Evolutionary conservation across 2,888 invertebrate genomes (phyloP).

Genomic region (Latheticus oryzae): DNA sequence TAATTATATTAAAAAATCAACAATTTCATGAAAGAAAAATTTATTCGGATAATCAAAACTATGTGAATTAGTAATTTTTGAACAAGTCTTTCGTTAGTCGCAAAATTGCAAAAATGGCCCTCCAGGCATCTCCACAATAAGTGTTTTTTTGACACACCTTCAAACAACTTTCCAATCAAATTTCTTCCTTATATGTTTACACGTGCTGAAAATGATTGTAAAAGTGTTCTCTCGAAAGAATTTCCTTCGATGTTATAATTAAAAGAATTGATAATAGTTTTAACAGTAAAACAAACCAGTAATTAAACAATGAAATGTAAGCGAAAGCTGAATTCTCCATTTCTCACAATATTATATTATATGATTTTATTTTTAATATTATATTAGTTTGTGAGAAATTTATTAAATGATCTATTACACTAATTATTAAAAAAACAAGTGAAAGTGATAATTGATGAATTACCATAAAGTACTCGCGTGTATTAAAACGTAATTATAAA

Average conservation of each 20-base stretch:
- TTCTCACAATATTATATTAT: slow-evolving; percentile 28
- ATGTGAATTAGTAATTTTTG: too few species aligned
- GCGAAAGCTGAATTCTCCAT: slow-evolving; percentile 31
- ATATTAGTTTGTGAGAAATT: too few species aligned
- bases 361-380: slow-evolving; percentile 12
- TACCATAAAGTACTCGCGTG: slow-evolving; percentile 2
- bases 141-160: not conserved
- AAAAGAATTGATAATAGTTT: slow-evolving; percentile 25
- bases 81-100: too few species aligned
- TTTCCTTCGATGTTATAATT: slow-evolving; percentile 18
- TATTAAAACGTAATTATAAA: too few species aligned
- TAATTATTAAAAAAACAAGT: slow-evolving; percentile 15
- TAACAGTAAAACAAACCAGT: slow-evolving; percentile 14
- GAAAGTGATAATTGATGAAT: slow-evolving; percentile 19
- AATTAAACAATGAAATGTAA: slow-evolving; percentile 40
- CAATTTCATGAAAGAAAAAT: too few species aligned
- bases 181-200: slow-evolving; percentile 8
- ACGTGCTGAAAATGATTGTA: slow-evolving; percentile 11
- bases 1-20: too few species aligned
- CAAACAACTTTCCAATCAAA: slow-evolving; percentile 12
- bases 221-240: slow-evolving; percentile 23
- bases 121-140: too few species aligned
- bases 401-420: slow-evolving; percentile 20
- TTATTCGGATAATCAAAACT: too few species aligned
- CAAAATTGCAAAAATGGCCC: too few species aligned